phyloP scores from a whole-genome alignment of 1,140 invertebrate genomes.

The Phthorimaea operculella region DNA sequence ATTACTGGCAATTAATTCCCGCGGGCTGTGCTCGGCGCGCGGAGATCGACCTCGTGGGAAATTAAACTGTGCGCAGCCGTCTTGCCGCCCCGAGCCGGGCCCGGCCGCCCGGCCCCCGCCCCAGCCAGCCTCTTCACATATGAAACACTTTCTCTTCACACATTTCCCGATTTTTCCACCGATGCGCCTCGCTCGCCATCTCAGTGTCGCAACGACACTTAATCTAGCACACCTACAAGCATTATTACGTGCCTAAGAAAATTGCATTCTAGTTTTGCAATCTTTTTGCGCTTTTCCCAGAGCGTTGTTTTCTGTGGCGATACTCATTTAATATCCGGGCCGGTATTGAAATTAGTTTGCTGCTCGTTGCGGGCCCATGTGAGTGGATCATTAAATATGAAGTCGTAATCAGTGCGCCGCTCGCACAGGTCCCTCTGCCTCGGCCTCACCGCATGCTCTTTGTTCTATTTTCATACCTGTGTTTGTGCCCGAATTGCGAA shows the following conservation, averaged over 20 bases:
- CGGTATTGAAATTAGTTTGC: slow-evolving; percentile 60
- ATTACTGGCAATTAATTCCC: slow-evolving; percentile 68
- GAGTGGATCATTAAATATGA: slow-evolving; percentile 62
- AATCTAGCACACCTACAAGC: neutral
- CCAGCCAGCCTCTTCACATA: slow-evolving; percentile 35
- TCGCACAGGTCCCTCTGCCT: slow-evolving; percentile 41
- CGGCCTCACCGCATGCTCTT: slow-evolving; percentile 20
- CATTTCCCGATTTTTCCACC: slow-evolving; percentile 57
- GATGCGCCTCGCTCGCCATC: neutral
- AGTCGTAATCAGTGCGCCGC: slow-evolving; percentile 56
- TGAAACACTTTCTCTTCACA: slow-evolving; percentile 55
- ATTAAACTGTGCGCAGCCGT: slow-evolving; percentile 66
- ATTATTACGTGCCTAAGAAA: neutral
- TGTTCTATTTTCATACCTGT: slow-evolving; percentile 11
- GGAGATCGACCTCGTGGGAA: slow-evolving; percentile 68
- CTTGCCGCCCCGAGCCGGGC: slow-evolving; percentile 43
- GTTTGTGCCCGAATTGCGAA: slow-evolving; percentile 1
- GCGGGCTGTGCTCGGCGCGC: slow-evolving; percentile 61
- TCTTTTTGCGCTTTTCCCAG: neutral
- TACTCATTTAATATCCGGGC: slow-evolving; percentile 14
- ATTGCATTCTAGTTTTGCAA: neutral
- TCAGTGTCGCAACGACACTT: neutral
- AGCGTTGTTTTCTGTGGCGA: neutral
- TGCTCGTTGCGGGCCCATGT: slow-evolving; percentile 38
- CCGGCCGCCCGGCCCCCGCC: slow-evolving; percentile 27